Evolutionary conservation across 1,140 invertebrate genomes (phyloP).

Genomic region (Macrobrachium rosenbergii): DNA sequence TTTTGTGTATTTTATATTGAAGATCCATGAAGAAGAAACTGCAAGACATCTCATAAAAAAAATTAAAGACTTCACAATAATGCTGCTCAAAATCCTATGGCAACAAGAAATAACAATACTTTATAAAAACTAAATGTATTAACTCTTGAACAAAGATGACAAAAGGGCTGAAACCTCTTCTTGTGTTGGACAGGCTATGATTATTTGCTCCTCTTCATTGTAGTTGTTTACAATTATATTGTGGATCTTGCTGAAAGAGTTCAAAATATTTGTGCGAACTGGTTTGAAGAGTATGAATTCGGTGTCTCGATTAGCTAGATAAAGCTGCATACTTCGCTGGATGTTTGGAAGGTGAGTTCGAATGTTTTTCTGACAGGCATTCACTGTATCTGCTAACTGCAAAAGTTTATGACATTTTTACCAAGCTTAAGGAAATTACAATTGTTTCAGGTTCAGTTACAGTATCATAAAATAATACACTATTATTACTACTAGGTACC

Average conservation of each 20-base stretch:
- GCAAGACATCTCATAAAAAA: no score
- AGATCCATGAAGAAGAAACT: no score
- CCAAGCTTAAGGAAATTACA: background rate
- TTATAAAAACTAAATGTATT: background rate
- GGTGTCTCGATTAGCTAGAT: constrained; percentile 96
- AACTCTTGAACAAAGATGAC: constrained; percentile 74
- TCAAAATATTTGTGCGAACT: constrained; percentile 86
- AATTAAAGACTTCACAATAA: no score
- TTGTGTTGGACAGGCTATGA: constrained; percentile 88
- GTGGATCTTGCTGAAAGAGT: constrained; percentile 85
- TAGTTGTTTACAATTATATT: constrained; percentile 84
- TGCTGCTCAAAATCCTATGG: no score
- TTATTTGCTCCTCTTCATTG: constrained; percentile 82
- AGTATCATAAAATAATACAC: background rate
- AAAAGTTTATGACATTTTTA: background rate
- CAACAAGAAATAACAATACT: no score
- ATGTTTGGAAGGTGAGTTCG: constrained; percentile 77
- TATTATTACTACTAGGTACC: background rate
- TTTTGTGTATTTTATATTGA: no score
- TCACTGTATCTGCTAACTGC: constrained; percentile 54
- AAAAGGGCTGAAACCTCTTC: constrained; percentile 93
- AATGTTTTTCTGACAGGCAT: constrained; percentile 53
- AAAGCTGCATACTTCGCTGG: constrained; percentile 91
- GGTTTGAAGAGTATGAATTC: constrained; percentile 96
- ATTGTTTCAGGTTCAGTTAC: no score